Base-by-base conservation (phyloP, 2,113 vertebrate species). In the Lipophrys pholis region DNA sequence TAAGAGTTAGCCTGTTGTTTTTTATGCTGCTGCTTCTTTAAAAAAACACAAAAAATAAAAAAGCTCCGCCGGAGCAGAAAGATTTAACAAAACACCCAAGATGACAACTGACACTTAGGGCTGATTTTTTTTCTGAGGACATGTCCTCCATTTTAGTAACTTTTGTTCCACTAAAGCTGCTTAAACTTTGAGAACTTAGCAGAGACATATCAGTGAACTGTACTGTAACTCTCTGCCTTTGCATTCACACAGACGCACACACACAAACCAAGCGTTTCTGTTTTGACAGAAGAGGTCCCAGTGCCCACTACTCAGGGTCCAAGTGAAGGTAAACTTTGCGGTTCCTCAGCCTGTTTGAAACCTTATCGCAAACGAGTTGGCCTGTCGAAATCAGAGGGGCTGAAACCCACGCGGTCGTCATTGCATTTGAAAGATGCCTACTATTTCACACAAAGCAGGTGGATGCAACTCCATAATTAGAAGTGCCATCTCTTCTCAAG, bases 271-370 rank as follows among this genome's bases (percentile, higher is more conserved):
- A 82, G 66, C 67, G 83, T 73, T 82, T 87, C 66, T 76, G 83
- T 75, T 89, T 82, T 66, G 65, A 82, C 69, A 65, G 60, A 81
- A 76, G 66, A 82, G 70, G 69, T 77, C 80, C 76, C 84, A 76
- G 77, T 73, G 75, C 71, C 84, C 83, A 87, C 80, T 90, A 91
- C 92, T 93, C 93, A 93, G 92, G 94, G 90, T 94, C 77, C 83
- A 79, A 80, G 76, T 41, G n/a, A 75, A 85, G 67, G 75, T 53
- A 66, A 67, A 81, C 64, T 39, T 54, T 69, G 50, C 52, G 83
- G 78, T 62, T 78, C 58, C 69, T 84, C 36, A 30, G 59, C 69
- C 82, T 85, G 66, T 80, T 80, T 78, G 76, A 86, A 84, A 74
- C 79, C 51, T 78, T 75, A 61, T 64, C 35, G 69, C 43, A 9